Evolutionary conservation across 2,113 vertebrate genomes (phyloP), one percentile per base, ranked within the genome.

Genomic region (Xenopus borealis): DNA sequence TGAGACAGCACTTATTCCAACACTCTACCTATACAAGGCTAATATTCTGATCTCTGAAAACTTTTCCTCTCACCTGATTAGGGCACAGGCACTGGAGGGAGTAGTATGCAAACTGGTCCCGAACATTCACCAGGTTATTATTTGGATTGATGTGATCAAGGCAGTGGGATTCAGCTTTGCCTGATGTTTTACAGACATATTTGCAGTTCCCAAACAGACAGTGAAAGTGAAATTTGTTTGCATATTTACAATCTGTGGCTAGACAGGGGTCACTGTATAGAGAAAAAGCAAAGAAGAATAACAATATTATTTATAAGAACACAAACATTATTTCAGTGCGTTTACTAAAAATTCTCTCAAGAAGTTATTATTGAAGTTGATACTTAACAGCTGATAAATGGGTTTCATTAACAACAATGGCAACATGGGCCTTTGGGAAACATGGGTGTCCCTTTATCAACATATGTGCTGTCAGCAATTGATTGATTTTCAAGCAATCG

Each of bases 201-300:
- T 99, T 99, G 96, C 97, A 99, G 86, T 97, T 98, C 80, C 97
- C 97, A 63, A 98, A 99, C 83, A 99, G 92, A 90, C 97, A 99
- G 89, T 99, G 97, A 91, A 99, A 99, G 90, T 99, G 97, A 89
- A 98, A 98, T 89, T 98, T 98, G 90, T 97, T 98, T 84, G 96
- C 94, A 20, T 99, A 99, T 85, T 99, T 99, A 89, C 97, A 99
- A 90, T 99, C 97, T 0, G 96, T 98, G 50, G 96, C 92, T 82
- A 99, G 89, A 85, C 97, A 99, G 65, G 96, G 96, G 86, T 99
- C 97, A 20, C 97, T 93, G 50, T 14, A 20, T 30, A 70, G 20
- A 70, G 40, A 55, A 14, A 45, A 45, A 55, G 8, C 14, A 55
- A 55, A 55, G 1, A 55, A 16, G 14, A 12, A 50, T 1, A 50